These are phyloP conservation scores for Coryphaenoides rupestris DNA, from an alignment of 2,113 vertebrate species.

Conservation along the genomic window DNA sequence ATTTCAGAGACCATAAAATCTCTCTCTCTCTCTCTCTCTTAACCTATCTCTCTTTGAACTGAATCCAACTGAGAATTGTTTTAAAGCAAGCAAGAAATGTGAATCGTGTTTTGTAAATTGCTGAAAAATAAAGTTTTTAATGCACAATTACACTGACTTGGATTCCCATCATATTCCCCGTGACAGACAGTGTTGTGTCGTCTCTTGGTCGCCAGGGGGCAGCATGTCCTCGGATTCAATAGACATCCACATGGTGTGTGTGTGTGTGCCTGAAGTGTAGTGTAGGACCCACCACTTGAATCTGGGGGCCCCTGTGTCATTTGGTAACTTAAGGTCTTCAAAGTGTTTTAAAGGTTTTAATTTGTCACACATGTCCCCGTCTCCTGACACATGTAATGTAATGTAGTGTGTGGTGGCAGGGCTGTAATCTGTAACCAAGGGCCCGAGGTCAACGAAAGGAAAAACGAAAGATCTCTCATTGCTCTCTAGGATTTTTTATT, in stretches of 20 bases:
- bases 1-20: slow-evolving; percentile 2
- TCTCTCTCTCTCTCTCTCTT: neutral
- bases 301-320: too few species aligned
- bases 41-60: slow-evolving; percentile 18
- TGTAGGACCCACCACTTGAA: too few species aligned
- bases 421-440: slow-evolving; percentile 51
- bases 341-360: too few species aligned
- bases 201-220: slow-evolving; percentile 32
- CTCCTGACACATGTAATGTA: slow-evolving; percentile 29
- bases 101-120: slow-evolving; percentile 3
- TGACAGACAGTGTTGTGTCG: neutral
- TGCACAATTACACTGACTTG: too few species aligned
- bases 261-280: too few species aligned
- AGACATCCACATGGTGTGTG: too few species aligned
- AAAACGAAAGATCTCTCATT: slow-evolving; percentile 55
- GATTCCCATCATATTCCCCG: slow-evolving; percentile 9
- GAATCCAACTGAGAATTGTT: neutral
- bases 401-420: slow-evolving; percentile 38
- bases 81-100: slow-evolving; percentile 14
- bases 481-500: slow-evolving; percentile 11
- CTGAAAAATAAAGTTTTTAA: slow-evolving; percentile 18
- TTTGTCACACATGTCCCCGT: neutral
- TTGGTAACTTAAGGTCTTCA: too few species aligned
- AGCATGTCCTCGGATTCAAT: slow-evolving; percentile 14
- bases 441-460: slow-evolving; percentile 44